Conservation (phyloP, 1,140 invertebrate genomes). For the Littorina saxatilis region DNA sequence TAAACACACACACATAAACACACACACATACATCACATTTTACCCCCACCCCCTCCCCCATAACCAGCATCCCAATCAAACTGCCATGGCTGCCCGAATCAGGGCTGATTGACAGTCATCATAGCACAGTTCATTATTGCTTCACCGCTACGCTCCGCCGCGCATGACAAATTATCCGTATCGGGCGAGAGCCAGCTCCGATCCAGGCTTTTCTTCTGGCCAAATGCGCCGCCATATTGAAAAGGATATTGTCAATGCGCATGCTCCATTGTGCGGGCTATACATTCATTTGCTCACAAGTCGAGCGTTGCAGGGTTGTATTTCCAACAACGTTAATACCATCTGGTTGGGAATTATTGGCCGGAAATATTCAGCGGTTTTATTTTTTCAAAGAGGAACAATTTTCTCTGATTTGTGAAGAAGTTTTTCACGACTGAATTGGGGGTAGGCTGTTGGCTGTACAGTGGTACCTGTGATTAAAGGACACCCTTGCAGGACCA, state of each 20-base stretch:
- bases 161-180: constrained; percentile 2
- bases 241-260: background rate
- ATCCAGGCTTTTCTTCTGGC: background rate
- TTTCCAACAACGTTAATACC: background rate
- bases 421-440: too few relatives aligned
- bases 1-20: background rate
- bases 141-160: background rate
- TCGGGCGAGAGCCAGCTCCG: background rate
- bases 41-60: too few relatives aligned
- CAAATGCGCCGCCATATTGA: background rate
- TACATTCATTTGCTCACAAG: background rate
- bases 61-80: too few relatives aligned
- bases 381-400: too few relatives aligned
- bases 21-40: background rate
- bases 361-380: too few relatives aligned
- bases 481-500: too few relatives aligned
- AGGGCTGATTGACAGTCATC: too few relatives aligned
- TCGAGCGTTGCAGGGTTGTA: background rate
- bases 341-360: too few relatives aligned
- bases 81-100: too few relatives aligned
- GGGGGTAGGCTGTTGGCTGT: too few relatives aligned
- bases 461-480: too few relatives aligned
- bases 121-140: background rate
- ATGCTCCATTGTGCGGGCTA: background rate
- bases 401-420: too few relatives aligned